These are phyloP conservation scores for Unio pictorum DNA, from an alignment of 2,888 invertebrate genomes.

Conservation along the genomic window DNA sequence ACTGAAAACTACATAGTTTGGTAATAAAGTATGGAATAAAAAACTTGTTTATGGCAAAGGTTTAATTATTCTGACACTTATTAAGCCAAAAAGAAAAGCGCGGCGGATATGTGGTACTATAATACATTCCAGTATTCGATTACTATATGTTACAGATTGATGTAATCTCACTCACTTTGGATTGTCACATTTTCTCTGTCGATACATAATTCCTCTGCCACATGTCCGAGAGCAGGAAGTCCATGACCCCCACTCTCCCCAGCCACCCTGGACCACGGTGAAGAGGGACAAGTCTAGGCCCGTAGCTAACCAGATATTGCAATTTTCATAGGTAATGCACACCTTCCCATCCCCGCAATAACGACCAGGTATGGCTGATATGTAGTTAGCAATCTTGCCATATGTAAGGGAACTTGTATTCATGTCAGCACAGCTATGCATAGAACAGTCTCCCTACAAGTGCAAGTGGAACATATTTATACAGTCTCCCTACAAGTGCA, in stretches of 20 bases:
- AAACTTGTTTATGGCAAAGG: too few species aligned
- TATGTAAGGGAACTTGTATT: constrained; percentile 12
- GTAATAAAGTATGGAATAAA: too few species aligned
- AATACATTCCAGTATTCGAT: neutral
- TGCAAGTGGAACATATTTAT: neutral
- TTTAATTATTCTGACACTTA: too few species aligned
- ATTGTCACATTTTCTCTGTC: constrained; percentile 28
- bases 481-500: constrained; percentile 15
- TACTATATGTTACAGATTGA: neutral
- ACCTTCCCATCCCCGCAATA: constrained; percentile 36
- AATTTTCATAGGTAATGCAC: constrained; percentile 8
- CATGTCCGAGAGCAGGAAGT: constrained; percentile 32
- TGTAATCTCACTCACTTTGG: constrained; percentile 23
- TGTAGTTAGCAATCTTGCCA: constrained; percentile 19
- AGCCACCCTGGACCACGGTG: constrained; percentile 23
- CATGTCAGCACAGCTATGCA: constrained; percentile 27
- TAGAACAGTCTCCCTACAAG: constrained; percentile 15
- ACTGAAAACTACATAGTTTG: too few species aligned
- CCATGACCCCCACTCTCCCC: constrained; percentile 29
- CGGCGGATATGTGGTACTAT: too few species aligned
- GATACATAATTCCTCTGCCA: constrained; percentile 29
- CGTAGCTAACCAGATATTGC: constrained; percentile 21
- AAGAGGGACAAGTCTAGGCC: constrained; percentile 12
- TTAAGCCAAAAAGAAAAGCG: too few species aligned
- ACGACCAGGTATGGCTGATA: constrained; percentile 19